Conservation (phyloP, 2,888 invertebrate genomes). For the Agrochola macilenta region DNA sequence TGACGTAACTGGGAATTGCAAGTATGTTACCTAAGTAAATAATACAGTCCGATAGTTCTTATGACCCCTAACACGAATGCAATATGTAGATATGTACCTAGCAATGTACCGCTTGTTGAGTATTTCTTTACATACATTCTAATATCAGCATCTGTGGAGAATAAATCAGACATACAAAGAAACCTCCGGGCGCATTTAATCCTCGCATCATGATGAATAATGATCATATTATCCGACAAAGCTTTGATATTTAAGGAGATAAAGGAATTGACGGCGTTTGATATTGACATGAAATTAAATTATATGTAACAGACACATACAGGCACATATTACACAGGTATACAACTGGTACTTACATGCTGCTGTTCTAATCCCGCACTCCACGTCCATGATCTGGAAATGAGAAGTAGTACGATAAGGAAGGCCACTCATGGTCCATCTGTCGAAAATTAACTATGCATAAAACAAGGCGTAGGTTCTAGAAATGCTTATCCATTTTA, state of each 20-base stretch:
- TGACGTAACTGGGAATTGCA: neutral
- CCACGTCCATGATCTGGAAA: neutral
- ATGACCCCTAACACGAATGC: neutral
- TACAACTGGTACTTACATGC: no score
- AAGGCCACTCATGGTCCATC: neutral
- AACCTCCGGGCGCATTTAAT: conserved; percentile 1
- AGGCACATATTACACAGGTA: neutral
- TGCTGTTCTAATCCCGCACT: no score
- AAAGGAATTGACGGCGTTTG: neutral
- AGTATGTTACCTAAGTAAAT: neutral
- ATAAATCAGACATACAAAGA: conserved; percentile 24
- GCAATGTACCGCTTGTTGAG: neutral
- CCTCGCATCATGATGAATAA: conserved; percentile 19
- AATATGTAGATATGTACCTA: neutral
- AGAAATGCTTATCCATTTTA: neutral
- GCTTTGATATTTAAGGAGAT: neutral
- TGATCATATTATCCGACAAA: conserved; percentile 10
- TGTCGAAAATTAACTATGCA: neutral
- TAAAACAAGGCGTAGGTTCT: neutral
- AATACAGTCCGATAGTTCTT: neutral
- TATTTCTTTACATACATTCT: neutral
- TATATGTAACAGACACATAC: neutral
- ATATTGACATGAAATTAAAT: conserved; percentile 1
- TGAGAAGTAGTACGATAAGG: neutral
- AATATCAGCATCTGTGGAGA: conserved; percentile 24